A percentile compares a stretch with the other conserved stretches of the same genome.
Evolutionary conservation across 1,140 invertebrate genomes (phyloP).

Genomic region (Notospermus geniculatus): DNA sequence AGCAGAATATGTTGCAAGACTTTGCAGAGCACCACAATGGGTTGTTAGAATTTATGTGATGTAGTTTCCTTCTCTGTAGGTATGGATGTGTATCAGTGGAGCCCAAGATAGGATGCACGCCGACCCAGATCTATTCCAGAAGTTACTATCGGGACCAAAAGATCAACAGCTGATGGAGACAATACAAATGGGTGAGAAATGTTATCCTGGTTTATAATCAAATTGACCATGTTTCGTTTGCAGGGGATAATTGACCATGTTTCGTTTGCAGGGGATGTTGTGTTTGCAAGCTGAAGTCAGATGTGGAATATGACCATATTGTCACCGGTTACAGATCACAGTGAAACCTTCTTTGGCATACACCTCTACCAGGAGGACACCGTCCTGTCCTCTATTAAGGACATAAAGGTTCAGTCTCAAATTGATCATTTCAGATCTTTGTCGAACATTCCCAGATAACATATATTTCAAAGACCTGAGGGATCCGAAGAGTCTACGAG

Average conservation of each 20-base stretch:
- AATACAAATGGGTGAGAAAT: conserved; percentile 77
- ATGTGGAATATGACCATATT: background rate
- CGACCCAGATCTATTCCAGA: conserved; percentile 69
- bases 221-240: background rate
- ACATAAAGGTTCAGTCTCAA: no score
- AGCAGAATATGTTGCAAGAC: no score
- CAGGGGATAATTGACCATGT: background rate
- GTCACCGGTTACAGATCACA: background rate
- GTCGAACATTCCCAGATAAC: conserved; percentile 88
- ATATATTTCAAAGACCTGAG: conserved; percentile 74
- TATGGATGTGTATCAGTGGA: conserved; percentile 83
- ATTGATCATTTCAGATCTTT: conserved; percentile 53
- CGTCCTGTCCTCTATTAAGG: no score
- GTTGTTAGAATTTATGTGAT: no score
- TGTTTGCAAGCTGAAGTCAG: background rate
- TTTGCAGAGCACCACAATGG: no score
- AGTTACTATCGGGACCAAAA: conserved; percentile 59
- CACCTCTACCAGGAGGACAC: no score
- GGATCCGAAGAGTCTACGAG: conserved; percentile 64
- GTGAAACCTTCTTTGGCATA: background rate
- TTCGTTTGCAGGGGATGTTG: background rate
- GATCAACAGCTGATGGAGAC: conserved; percentile 65
- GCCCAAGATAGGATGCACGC: conserved; percentile 68
- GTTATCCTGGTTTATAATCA: background rate
- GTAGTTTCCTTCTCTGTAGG: no score